Evolutionary conservation across 2,797 vertebrate genomes (phyloP).

Genomic region (Passerculus sandwichensis): DNA sequence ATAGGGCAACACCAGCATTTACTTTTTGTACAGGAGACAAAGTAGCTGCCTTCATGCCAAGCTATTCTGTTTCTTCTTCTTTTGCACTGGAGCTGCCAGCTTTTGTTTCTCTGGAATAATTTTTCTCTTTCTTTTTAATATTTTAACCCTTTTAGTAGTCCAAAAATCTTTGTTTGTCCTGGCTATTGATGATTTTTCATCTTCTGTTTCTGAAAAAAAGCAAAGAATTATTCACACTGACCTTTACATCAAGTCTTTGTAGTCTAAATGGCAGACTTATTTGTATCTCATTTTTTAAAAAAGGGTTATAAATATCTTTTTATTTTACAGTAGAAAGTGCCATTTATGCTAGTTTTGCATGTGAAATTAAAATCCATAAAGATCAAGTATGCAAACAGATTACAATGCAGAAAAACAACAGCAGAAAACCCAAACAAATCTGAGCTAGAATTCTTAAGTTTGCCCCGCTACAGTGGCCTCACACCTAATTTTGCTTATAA

Average conservation of each 20-base stretch:
- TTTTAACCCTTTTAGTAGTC: neutral
- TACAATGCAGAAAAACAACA: neutral
- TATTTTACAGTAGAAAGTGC: neutral
- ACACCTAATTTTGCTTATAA: neutral
- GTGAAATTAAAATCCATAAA: neutral
- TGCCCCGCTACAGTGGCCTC: neutral
- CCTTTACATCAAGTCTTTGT: neutral
- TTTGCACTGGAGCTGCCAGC: neutral
- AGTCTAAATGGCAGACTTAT: neutral
- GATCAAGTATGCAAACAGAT: neutral
- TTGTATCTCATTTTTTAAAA: neutral
- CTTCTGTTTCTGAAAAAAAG: constrained; percentile 66
- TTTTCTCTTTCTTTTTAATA: constrained; percentile 1
- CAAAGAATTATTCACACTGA: neutral
- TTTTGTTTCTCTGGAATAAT: constrained; percentile 49
- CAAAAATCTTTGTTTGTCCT: neutral
- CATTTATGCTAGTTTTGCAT: neutral
- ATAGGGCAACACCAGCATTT: neutral
- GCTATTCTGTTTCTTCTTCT: constrained; percentile 67
- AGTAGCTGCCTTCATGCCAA: constrained; percentile 4
- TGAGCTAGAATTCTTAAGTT: neutral
- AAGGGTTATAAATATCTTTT: neutral
- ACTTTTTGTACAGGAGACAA: neutral
- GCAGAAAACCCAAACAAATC: neutral
- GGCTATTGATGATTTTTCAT: neutral